Conservation (phyloP, 2,888 invertebrate species). For the Limulus polyphemus region DNA sequence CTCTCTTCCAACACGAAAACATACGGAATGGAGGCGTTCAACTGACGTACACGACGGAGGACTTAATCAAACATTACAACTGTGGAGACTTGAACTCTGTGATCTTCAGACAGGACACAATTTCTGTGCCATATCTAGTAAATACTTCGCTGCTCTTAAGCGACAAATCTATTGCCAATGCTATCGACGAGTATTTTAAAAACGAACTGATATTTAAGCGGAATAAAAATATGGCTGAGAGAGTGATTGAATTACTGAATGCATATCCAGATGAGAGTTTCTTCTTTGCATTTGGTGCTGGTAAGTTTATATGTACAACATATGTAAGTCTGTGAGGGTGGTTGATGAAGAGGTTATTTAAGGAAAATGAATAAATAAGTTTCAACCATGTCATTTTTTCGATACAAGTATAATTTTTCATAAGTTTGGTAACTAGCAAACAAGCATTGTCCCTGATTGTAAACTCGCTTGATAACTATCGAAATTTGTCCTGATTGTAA, state of each 20-base stretch:
- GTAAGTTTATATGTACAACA: too few relatives aligned
- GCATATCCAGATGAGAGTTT: conserved; percentile 38
- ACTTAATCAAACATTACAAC: conserved; percentile 41
- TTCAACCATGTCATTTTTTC: too few relatives aligned
- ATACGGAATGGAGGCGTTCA: conserved; percentile 29
- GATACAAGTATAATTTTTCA: too few relatives aligned
- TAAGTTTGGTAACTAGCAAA: too few relatives aligned
- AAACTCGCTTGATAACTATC: too few relatives aligned
- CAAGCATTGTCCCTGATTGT: too few relatives aligned
- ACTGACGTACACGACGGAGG: conserved; percentile 31
- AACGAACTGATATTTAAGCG: conserved; percentile 42
- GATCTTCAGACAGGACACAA: conserved; percentile 36
- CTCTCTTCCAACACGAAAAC: conserved; percentile 38
- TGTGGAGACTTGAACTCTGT: conserved; percentile 40
- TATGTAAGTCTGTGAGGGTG: too few relatives aligned
- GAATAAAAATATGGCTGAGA: conserved; percentile 42
- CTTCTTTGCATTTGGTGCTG: conserved; percentile 46
- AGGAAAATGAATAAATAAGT: too few relatives aligned
- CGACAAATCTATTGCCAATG: conserved; percentile 28
- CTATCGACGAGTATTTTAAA: conserved; percentile 42
- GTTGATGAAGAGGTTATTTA: too few relatives aligned
- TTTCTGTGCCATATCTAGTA: conserved; percentile 30
- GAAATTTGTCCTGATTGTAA: too few relatives aligned
- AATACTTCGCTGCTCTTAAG: conserved; percentile 8
- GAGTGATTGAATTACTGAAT: conserved; percentile 38